phyloP scores from a whole-genome alignment of 2,888 invertebrate species.

The Azorinus chamasolen region DNA sequence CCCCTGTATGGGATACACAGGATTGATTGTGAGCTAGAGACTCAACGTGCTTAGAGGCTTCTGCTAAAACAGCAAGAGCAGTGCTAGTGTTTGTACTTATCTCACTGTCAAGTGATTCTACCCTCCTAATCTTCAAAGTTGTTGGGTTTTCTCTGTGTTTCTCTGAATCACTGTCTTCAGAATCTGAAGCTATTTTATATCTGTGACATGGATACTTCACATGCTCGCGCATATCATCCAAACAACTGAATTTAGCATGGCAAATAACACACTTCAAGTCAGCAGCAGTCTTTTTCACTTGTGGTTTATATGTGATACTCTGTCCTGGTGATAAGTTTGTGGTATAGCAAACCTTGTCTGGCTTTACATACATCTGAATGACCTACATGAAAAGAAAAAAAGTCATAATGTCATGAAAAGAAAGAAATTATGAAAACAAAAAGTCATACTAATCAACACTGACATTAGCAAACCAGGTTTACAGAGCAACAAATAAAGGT shows the following conservation, averaged over 20 bases:
- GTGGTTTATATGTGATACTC: constrained; percentile 53
- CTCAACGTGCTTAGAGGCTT: constrained; percentile 64
- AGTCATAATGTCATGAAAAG: no score
- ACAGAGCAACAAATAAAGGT: no score
- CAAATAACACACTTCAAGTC: constrained; percentile 76
- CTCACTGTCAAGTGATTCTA: constrained; percentile 30
- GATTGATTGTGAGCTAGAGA: constrained; percentile 31
- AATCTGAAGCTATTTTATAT: constrained; percentile 17
- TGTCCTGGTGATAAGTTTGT: constrained; percentile 49
- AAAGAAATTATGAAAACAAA: no score
- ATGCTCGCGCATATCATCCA: constrained; percentile 77
- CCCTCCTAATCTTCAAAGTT: constrained; percentile 47
- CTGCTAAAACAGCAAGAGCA: constrained; percentile 58
- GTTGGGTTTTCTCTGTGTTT: constrained; percentile 22
- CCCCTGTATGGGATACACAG: neutral
- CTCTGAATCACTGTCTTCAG: constrained; percentile 26
- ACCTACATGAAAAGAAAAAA: constrained; percentile 37
- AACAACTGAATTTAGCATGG: constrained; percentile 67
- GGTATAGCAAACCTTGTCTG: constrained; percentile 54
- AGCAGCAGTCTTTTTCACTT: constrained; percentile 50
- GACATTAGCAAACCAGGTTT: no score
- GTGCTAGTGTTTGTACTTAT: constrained; percentile 15
- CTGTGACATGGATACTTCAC: constrained; percentile 75
- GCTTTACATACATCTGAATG: constrained; percentile 59
- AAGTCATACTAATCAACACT: no score